Evolutionary conservation across 2,113 vertebrate genomes (phyloP).

Genomic region (Leptosomus discolor): DNA sequence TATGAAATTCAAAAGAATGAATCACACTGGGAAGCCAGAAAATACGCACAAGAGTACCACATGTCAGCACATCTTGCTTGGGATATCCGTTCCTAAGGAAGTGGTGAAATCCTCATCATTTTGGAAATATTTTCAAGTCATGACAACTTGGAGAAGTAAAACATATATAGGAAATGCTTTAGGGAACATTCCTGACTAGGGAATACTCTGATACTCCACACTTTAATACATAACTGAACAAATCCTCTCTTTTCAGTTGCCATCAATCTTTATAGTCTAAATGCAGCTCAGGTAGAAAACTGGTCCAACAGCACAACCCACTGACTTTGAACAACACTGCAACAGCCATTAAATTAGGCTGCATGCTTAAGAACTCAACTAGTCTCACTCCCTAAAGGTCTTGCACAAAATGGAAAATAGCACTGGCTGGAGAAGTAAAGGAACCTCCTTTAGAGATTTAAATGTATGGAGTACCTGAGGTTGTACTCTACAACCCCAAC

Average conservation of each 20-base stretch:
- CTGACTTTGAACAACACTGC: neutral
- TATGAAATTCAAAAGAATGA: neutral
- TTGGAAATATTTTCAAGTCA: neutral
- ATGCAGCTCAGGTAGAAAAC: neutral
- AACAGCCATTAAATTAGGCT: neutral
- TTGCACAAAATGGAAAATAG: neutral
- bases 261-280: neutral
- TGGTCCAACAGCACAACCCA: slow-evolving; percentile 34
- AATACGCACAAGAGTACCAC: neutral
- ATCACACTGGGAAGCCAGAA: neutral
- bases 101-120: neutral
- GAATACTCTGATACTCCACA: neutral
- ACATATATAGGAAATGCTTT: neutral
- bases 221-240: neutral
- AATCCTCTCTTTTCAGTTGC: neutral
- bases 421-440: neutral
- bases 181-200: neutral
- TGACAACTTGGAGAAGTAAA: neutral
- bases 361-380: neutral
- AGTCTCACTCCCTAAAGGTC: neutral
- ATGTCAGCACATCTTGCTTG: neutral
- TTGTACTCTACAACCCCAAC: neutral
- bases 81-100: neutral
- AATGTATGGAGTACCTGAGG: neutral
- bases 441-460: neutral